These are phyloP conservation scores for Rhadina sibilatrix DNA, from an alignment of 2,113 vertebrate species.

Conservation along the genomic window DNA sequence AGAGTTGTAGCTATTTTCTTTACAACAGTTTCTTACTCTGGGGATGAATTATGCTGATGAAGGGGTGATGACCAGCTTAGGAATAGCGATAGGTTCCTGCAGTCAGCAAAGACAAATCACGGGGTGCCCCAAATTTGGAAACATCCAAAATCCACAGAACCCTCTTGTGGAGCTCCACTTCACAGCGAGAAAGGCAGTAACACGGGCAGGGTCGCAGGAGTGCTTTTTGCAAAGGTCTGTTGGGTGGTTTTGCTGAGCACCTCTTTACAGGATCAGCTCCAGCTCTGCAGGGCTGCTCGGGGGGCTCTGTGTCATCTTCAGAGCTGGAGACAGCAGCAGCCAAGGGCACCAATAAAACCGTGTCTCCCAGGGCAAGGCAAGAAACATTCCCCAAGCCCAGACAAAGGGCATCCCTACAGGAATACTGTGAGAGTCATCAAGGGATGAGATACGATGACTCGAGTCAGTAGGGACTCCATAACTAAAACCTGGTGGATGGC, in stretches of 20 bases:
- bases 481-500: neutral
- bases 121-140: neutral
- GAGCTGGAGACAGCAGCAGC: neutral
- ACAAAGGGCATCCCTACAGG: neutral
- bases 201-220: neutral
- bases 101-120: conserved; percentile 35
- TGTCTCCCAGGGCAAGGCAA: neutral
- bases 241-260: neutral
- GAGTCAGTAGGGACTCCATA: neutral
- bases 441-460: neutral
- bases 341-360: neutral
- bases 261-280: neutral
- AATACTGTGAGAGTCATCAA: neutral
- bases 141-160: neutral
- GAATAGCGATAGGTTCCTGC: neutral
- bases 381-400: neutral
- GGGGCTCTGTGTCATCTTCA: neutral
- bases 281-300: neutral
- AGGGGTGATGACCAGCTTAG: conserved; percentile 39
- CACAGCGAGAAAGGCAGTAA: neutral
- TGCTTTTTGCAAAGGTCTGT: neutral
- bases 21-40: neutral
- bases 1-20: conserved; percentile 41
- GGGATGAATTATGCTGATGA: conserved; percentile 32
- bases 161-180: neutral